Evolutionary conservation across 2,797 vertebrate species (phyloP).

Genomic region (Sebastes baramenuke): DNA sequence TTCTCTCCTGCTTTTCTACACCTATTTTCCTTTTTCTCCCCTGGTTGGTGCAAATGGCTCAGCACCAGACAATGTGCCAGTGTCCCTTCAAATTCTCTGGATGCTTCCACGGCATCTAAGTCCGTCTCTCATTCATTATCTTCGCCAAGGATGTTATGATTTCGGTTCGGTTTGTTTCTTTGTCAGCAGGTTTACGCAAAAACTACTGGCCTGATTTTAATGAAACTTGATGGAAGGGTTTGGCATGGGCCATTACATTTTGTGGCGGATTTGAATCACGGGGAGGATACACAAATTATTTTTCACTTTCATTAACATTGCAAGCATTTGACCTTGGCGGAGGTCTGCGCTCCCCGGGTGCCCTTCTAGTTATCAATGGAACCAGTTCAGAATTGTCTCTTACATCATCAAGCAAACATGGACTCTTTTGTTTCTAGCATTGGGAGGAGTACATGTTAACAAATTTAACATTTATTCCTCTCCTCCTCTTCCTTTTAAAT

Average conservation of each 20-base stretch:
- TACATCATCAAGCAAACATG: slow-evolving; percentile 3
- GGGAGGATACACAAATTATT: not conserved
- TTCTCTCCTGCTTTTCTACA: slow-evolving; percentile 21
- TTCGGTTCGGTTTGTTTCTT: not conserved
- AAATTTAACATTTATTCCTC: slow-evolving; percentile 11
- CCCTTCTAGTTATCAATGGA: not conserved
- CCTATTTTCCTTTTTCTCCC: slow-evolving; percentile 37
- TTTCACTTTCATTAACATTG: not conserved
- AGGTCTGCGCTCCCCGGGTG: not conserved
- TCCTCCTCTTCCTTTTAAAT: slow-evolving; percentile 18
- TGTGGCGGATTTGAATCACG: not conserved
- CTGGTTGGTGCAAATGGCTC: slow-evolving; percentile 37
- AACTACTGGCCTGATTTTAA: not conserved
- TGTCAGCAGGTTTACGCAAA: not conserved
- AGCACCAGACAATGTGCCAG: slow-evolving; percentile 15
- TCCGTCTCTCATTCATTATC: slow-evolving; percentile 2
- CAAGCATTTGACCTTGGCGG: not conserved
- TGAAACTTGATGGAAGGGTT: not conserved
- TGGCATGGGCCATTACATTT: not conserved
- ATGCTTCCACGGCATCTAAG: not conserved
- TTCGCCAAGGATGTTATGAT: not conserved
- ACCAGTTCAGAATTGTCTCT: not conserved
- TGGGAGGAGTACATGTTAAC: not conserved
- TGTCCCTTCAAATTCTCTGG: not conserved
- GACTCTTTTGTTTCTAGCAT: slow-evolving; percentile 5